phyloP scores from a whole-genome alignment of 2,113 vertebrate species.

The Spermophilus dauricus region DNA sequence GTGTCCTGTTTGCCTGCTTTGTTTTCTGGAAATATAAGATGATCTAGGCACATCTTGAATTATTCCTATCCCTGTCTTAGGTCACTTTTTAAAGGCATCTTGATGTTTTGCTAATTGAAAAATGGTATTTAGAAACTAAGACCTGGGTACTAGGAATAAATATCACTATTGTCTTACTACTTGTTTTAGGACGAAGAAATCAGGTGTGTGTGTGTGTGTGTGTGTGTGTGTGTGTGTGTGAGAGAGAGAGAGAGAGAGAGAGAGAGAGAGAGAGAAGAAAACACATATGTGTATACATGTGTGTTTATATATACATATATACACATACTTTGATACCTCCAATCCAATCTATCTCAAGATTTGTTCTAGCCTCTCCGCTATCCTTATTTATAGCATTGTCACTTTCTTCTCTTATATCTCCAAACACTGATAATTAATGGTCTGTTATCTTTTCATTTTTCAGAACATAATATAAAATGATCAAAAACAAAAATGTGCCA shows the following conservation, averaged over 20 bases:
- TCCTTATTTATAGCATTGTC: not conserved
- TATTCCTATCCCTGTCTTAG: not conserved
- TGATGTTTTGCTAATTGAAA: not conserved
- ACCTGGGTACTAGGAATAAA: not conserved
- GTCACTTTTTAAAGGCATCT: not conserved
- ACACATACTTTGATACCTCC: not conserved
- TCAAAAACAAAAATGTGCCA: slow-evolving; percentile 9
- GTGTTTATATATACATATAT: not conserved
- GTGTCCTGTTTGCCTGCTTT: not conserved
- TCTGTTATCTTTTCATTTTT: not conserved
- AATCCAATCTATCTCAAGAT: not conserved
- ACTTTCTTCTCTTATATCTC: not conserved
- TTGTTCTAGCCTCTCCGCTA: not conserved
- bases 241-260: too few species aligned
- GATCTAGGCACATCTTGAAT: not conserved
- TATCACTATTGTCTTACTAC: not conserved
- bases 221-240: too few species aligned
- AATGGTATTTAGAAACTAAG: not conserved
- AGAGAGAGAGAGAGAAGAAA: not conserved
- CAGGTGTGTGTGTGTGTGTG: too few species aligned
- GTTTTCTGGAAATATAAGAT: not conserved
- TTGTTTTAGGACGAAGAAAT: not conserved
- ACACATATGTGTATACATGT: not conserved
- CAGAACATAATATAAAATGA: not conserved
- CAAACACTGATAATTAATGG: not conserved